Base-by-base conservation (phyloP, 2,888 invertebrate genomes). In the Steinernema hermaphroditum region DNA sequence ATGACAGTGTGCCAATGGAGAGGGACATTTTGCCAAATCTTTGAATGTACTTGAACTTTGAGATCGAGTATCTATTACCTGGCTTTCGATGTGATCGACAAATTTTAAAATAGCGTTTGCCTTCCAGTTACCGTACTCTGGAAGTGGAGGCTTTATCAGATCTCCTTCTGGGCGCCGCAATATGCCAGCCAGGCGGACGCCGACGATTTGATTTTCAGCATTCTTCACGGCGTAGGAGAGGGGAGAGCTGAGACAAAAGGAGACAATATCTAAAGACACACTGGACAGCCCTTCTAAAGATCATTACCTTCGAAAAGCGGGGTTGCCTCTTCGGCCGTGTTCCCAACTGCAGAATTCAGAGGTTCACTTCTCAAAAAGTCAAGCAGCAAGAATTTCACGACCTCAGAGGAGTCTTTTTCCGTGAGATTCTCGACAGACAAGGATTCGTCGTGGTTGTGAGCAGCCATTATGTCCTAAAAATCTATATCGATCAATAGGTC, bases 21-120 rank as follows among this genome's bases (percentile, higher is more conserved):
- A 4, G 78, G 78, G 14, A 80, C 69, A 29, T 75, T 41, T 14
- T 74, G 37, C 78, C 78, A 78, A 12, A 74, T 74, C 78, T 78
- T 4, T 19, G 2, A 6, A 44, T 24, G 27, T 14, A 27, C 1
- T 49, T 14, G 70, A 24, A 69, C 54, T 14, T 71, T 71, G 0
- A 16, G 29, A 43, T 19, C 2, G 24, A n/a, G n/a, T n/a, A n/a
- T n/a, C n/a, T 6, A 29, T 24, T 50, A 76, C 77, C 73, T 77
- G 50, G 6, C n/a, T 24, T 49, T 77, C 77, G n/a, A 77, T 16
- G 24, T 41, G 19, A 24, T 72, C 22, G 43, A 77, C 41, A 27
- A 77, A 54, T 9, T 22, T 54, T 22, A 54, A 54, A 16, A 54
- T 4, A 19, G 54, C 54, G 22, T 54, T 54, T 4, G 54, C 54